phyloP scores from a whole-genome alignment of 2,888 invertebrate genomes.

The Diloba caeruleocephala region DNA sequence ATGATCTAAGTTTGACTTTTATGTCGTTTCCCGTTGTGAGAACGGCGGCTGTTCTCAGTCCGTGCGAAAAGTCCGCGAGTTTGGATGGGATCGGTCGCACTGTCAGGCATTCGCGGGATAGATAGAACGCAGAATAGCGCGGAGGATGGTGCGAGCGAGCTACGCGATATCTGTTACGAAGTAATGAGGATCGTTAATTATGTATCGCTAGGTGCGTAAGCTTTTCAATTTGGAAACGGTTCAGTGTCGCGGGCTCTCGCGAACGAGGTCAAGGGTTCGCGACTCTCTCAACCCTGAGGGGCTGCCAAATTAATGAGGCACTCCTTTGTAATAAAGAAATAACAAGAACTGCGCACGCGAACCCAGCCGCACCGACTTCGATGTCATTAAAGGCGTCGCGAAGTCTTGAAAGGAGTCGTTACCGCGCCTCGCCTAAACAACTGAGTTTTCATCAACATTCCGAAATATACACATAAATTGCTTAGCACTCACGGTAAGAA shows the following conservation, averaged over 20 bases:
- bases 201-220: constrained; percentile 86
- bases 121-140: constrained; percentile 29
- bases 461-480: constrained; percentile 70
- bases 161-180: constrained; percentile 75
- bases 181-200: constrained; percentile 88
- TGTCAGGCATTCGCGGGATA: constrained; percentile 36
- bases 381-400: constrained; percentile 86
- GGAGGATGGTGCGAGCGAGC: constrained; percentile 40
- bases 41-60: constrained; percentile 53
- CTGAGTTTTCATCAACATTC: constrained; percentile 76
- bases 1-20: constrained; percentile 85
- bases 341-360: constrained; percentile 89
- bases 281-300: constrained; percentile 87
- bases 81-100: constrained; percentile 34
- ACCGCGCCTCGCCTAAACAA: constrained; percentile 84
- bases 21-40: constrained; percentile 68
- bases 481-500: constrained; percentile 60
- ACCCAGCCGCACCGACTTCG: constrained; percentile 80
- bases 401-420: constrained; percentile 83
- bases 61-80: constrained; percentile 57
- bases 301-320: constrained; percentile 89
- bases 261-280: constrained; percentile 88
- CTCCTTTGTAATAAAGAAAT: constrained; percentile 90
- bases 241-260: constrained; percentile 82
- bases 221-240: constrained; percentile 77